Evolutionary conservation across 2,113 vertebrate genomes (phyloP), one percentile per base, ranked within the genome.

Genomic region (Leucopsar rothschildi): DNA sequence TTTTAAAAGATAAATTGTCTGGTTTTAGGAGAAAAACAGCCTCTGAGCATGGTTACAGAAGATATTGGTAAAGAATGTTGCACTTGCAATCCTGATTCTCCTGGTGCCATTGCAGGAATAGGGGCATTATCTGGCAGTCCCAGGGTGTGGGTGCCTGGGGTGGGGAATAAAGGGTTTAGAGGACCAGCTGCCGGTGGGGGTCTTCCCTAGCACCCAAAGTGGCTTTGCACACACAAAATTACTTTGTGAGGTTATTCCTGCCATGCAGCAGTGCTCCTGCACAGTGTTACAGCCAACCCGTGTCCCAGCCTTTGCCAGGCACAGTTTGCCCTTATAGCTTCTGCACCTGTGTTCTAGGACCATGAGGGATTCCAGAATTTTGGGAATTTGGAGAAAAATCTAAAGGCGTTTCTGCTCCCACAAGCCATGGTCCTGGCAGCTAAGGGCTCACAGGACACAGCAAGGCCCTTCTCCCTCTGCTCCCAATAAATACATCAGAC

Each of bases 61-160:
- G 59, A 3, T 40, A 19, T 4, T 35, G 55, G 37, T 44, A 55
- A 52, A 50, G 71, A 29, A 28, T 63, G 5, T 24, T 45, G 65
- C 22, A 3, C 35, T 50, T 52, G 27, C 29, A 71, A 0, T 72
- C 40, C 35, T 17, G 12, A 23, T 35, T 60, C 16, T 60, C 33
- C 66, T 40, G 29, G 29, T 64, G 66, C 18, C 9, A 2, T 2
- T 79, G 57, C 49, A 56, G 86, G 33, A 71, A 4, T 0, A 2
- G 24, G n/a, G 23, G 12, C 1, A 0, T 39, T 55, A 2, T 10
- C 27, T 44, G 47, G 10, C 39, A 70, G 6, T 15, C n/a, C n/a
- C 0, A 0, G 3, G 25, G 25, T n/a, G 14, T 17, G 0, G 1
- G 6, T 85, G 22, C 27, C 61, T 13, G 5, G 0, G 0, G 8